Evolutionary conservation across 2,888 invertebrate species (phyloP).

Genomic region (Zygaena filipendulae): DNA sequence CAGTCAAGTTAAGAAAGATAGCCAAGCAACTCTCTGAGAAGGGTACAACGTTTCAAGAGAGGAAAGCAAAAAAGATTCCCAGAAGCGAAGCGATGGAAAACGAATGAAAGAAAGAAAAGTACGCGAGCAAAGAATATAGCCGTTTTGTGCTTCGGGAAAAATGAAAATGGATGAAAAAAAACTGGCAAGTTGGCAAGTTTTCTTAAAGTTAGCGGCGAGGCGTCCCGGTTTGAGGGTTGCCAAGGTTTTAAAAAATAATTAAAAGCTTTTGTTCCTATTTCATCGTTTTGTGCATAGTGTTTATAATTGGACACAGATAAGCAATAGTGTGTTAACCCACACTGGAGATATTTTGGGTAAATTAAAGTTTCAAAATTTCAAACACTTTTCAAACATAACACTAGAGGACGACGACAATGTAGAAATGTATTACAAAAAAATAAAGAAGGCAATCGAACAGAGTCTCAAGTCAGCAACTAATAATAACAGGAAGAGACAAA

Average conservation of each 20-base stretch:
- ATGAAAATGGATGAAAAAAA: conserved; percentile 59
- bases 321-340: no score
- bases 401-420: conserved; percentile 4
- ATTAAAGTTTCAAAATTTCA: no score
- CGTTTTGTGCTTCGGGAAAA: conserved; percentile 45
- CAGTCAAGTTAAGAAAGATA: conserved; percentile 65
- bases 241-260: no score
- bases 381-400: background rate
- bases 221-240: conserved; percentile 35
- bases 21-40: conserved; percentile 59
- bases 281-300: background rate
- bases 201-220: conserved; percentile 37
- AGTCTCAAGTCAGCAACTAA: conserved; percentile 3
- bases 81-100: conserved; percentile 31
- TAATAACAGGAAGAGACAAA: conserved; percentile 2
- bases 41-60: conserved; percentile 57
- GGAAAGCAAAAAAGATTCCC: conserved; percentile 51
- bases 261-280: conserved; percentile 14
- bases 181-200: conserved; percentile 61
- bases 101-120: conserved; percentile 21
- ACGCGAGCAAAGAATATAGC: conserved; percentile 32
- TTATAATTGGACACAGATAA: no score
- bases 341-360: no score
- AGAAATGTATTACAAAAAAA: conserved; percentile 9
- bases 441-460: conserved; percentile 3